Evolutionary conservation across 2,113 vertebrate genomes (phyloP), one percentile per base, ranked within the genome.

Genomic region (Tretioscincus oriximinensis): DNA sequence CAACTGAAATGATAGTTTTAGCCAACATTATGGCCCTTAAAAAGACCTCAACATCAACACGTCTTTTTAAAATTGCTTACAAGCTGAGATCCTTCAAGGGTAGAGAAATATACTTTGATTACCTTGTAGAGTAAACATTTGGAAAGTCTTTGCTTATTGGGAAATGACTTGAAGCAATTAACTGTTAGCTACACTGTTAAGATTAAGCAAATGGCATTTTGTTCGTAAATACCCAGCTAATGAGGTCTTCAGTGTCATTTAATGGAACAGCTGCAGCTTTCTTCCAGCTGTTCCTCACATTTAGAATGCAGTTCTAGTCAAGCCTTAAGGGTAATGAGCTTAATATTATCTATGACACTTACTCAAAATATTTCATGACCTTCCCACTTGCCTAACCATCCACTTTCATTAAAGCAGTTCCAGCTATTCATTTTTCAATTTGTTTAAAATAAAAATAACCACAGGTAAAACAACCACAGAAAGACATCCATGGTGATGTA

Each of bases 41-140:
- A 78, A 67, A 68, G 67, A 21, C 20, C 77, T 69, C 22, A 35
- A 26, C 22, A 68, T 29, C n/a, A 58, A 81, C 24, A 81, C 22
- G 28, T 1, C 18, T 58, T 60, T 74, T 28, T 41, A 51, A 60
- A 31, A 6, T 58, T 20, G 21, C 11, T 12, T 67, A 31, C 10
- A 60, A 58, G 7, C 67, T 26, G 21, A 31, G 16, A 7, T 14
- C 49, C 51, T 73, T 78, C 73, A n/a, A 72, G 24, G 41, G 58
- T 58, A 16, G 49, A 14, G 2, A 1, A 64, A 69, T 31, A 7
- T n/a, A 74, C 51, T 41, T 72, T 73, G 68, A 84, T 54, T 75
- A 76, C 22, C 67, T 70, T 63, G 41, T 9, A 76, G 47, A 29
- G 18, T 80, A 63, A 80, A 84, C 65, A 83, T 72, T 73, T 77